A percentile compares a stretch with the other conserved stretches of the same genome.
Conservation (phyloP, 2,888 invertebrate genomes). For the Amphipyra berbera region DNA sequence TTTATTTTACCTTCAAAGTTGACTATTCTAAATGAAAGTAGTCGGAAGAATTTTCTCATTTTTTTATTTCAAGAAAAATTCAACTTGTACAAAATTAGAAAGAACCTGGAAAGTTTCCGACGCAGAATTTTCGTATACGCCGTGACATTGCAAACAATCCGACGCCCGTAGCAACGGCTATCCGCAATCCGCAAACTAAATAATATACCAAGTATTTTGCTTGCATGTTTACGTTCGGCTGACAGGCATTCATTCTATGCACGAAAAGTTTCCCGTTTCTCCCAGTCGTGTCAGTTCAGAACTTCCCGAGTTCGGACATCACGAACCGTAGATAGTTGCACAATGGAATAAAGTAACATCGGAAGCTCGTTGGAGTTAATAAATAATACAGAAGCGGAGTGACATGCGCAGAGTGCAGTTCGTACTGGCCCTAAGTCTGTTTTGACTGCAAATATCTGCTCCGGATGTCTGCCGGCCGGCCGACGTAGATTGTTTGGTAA, state of each 20-base stretch:
- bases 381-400: constrained; percentile 87
- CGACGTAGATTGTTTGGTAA: constrained; percentile 68
- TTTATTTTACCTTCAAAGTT: constrained; percentile 41
- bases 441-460: constrained; percentile 88
- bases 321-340: constrained; percentile 84
- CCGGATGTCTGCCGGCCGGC: constrained; percentile 74
- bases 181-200: constrained; percentile 72
- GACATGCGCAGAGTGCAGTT: constrained; percentile 86
- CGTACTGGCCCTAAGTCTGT: constrained; percentile 80
- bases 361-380: constrained; percentile 89
- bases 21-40: constrained; percentile 42
- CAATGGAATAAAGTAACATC: constrained; percentile 89
- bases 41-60: constrained; percentile 35
- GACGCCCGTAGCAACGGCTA: constrained; percentile 47
- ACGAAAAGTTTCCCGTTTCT: constrained; percentile 87
- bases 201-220: constrained; percentile 81
- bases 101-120: constrained; percentile 36
- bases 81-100: constrained; percentile 33
- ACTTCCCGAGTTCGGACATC: constrained; percentile 85
- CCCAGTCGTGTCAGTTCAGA: constrained; percentile 83
- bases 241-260: constrained; percentile 88
- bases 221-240: constrained; percentile 84
- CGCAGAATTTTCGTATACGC: constrained; percentile 41
- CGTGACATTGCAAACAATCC: constrained; percentile 57
- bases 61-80: constrained; percentile 33